Evolutionary conservation across 2,888 invertebrate genomes (phyloP), one percentile per base, ranked within the genome.

Genomic region (Dinocampus coccinellae): DNA sequence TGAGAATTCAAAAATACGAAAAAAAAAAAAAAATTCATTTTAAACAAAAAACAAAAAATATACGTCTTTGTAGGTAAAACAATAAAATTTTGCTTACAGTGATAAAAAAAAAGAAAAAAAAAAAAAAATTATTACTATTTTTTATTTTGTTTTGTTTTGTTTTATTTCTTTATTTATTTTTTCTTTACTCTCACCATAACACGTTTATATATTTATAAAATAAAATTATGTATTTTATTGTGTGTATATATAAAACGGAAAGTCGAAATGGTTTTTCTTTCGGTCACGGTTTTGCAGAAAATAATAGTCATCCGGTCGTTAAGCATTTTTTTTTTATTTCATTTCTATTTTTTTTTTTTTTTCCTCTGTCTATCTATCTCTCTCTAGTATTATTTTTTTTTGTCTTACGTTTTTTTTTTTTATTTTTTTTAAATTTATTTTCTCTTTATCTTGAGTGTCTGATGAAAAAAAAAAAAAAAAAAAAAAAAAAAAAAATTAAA

Each of bases 281-380:
- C 34, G 65, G 55, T 42, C 3, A 4, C 55, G 34, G 65, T 34
- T 65, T 65, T 65, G 33, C 52, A 22, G 65, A 65, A 65, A 65
- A 65, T 65, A 52, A 65, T 65, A 65, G 52, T 65, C 52, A 65
- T 65, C 65, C 65, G 65, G 65, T 65, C 65, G 65, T 65, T 65
- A 65, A 65, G 29, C 29, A 53, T 65, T 65, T 65, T 65, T 26
- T 47, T n/a, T 47, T 7, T 7, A 16, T 16, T 29, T 29, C 7
- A 4, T 29, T 29, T 29, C 7, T 29, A 4, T 29, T 29, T 29
- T 29, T 29, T 29, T n/a, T n/a, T n/a, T n/a, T n/a, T n/a, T n/a
- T n/a, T n/a, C n/a, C n/a, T n/a, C n/a, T n/a, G n/a, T n/a, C n/a
- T n/a, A n/a, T n/a, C n/a, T n/a, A n/a, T n/a, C n/a, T n/a, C n/a